Base-by-base conservation (phyloP, 2,113 vertebrate genomes). In the Gallinago jamesoni region DNA sequence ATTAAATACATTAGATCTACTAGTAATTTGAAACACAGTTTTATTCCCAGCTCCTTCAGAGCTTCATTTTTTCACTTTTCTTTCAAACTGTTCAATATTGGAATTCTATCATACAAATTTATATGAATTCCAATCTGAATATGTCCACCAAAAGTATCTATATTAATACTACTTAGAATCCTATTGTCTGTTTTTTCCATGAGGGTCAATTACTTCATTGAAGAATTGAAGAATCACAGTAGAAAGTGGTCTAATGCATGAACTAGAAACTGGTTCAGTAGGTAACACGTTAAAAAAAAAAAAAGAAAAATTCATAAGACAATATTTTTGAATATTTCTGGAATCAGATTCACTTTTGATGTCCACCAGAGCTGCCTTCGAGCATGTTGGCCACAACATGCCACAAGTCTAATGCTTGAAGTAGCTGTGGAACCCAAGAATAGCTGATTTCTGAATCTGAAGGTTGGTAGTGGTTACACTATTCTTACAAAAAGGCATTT, bases 381-480 rank as follows among this genome's bases (percentile, higher is more conserved):
- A 82, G 62, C 43, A 70, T 1, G 2, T 4, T 59, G 52, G 47
- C 37, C 62, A 33, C 70, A 62, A 64, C 3, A 1, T 12, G 22
- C 30, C 50, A 6, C 0, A 18, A 56, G 35, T 14, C 33, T 50
- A 74, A 63, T 12, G 9, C 24, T 13, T 8, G 31, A 52, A 8
- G 22, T 14, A 78, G 62, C 37, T 37, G 23, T 17, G 7, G 63
- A 84, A 69, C 20, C 43, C 0, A 0, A 43, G 10, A 63, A 35
- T 53, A 77, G 25, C 14, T 31, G 6, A 82, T 67, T 62, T 70
- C 63, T 41, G 27, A 70, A 69, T 89, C 24, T 59, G 37, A 53
- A 80, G n/a, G 52, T 9, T 12, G 4, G 35, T 3, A 74, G 47
- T 7, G 4, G 9, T 52, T 55, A 56, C 13, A 16, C 4, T 23